Base-by-base conservation (phyloP, 2,888 invertebrate species). In the Empis livida region DNA sequence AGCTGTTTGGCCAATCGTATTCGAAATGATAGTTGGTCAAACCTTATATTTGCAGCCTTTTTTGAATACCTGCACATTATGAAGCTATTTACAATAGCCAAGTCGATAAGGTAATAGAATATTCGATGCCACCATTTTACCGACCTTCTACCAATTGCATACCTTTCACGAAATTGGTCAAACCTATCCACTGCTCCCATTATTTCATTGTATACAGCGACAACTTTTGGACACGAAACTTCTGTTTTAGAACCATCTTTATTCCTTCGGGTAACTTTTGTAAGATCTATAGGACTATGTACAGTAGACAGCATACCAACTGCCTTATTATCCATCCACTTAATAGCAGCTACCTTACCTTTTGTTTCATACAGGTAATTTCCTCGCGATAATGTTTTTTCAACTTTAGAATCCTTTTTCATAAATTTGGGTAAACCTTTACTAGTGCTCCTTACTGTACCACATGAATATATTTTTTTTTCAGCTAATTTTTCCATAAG, bases 101-200 rank as follows among this genome's bases (percentile, higher is more conserved):
- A 43, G 2, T 47, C 50, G 2, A 43, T 16, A 11, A 45, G 30
- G 5, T 45, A 47, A 14, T 61, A 62, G 2, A 61, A 49, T 10
- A 49, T 32, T 2, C 46, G 41, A 14, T 49, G 45, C 32, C 46
- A 45, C 53, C 50, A 53, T 31, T 53, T 53, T 17, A 30, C 10
- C 13, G 50, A 51, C 23, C 32, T 48, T 30, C 50, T 42, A 32
- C 48, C 48, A 15, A 50, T 50, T 27, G 44, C 32, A 46, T 52
- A 53, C 10, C 38, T 42, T 10, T 40, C 42, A 15, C 46, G 38
- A 10, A 47, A 30, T n/a, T 49, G 51, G 17, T 53, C 48, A 45
- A 27, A 39, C 20, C 27, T 44, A 48, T 51, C 48, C 16, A 52
- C 49, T 14, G 45, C 52, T 10, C 53, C 53, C 52, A 54, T 52